These are phyloP conservation scores for Acrobasis repandana DNA, from an alignment of 2,888 invertebrate species.

Conservation along the genomic window DNA sequence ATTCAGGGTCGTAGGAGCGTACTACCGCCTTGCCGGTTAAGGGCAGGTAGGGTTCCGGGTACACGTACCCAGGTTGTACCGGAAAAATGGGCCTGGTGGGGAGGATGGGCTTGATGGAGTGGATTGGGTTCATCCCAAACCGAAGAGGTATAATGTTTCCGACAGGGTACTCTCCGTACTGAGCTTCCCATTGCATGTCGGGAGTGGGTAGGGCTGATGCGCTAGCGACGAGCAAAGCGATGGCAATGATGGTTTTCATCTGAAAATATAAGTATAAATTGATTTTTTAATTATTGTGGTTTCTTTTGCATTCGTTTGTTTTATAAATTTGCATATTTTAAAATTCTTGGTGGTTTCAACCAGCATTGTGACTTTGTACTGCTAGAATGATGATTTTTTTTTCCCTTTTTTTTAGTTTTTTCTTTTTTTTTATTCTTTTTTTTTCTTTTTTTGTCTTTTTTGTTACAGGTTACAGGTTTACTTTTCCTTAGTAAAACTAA, in stretches of 20 bases:
- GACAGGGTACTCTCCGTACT: constrained; percentile 38
- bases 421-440: too few species aligned
- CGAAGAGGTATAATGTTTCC: constrained; percentile 25
- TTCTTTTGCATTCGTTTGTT: not conserved
- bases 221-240: constrained; percentile 33
- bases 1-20: constrained; percentile 40
- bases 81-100: constrained; percentile 10
- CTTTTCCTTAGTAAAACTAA: too few species aligned
- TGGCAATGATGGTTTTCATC: constrained; percentile 43
- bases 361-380: too few species aligned
- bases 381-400: too few species aligned
- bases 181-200: constrained; percentile 38
- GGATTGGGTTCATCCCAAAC: constrained; percentile 15
- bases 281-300: not conserved
- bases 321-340: too few species aligned
- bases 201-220: constrained; percentile 27
- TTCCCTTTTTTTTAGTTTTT: too few species aligned
- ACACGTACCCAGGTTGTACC: constrained; percentile 14
- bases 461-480: too few species aligned
- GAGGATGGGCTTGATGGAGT: constrained; percentile 3
- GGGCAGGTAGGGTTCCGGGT: constrained; percentile 2
- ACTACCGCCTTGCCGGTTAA: not conserved
- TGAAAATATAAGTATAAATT: constrained; percentile 26
- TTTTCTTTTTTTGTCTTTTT: too few species aligned
- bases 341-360: too few species aligned